Evolutionary conservation across 2,113 vertebrate genomes (phyloP).

Genomic region (Lycocorax pyrrhopterus): DNA sequence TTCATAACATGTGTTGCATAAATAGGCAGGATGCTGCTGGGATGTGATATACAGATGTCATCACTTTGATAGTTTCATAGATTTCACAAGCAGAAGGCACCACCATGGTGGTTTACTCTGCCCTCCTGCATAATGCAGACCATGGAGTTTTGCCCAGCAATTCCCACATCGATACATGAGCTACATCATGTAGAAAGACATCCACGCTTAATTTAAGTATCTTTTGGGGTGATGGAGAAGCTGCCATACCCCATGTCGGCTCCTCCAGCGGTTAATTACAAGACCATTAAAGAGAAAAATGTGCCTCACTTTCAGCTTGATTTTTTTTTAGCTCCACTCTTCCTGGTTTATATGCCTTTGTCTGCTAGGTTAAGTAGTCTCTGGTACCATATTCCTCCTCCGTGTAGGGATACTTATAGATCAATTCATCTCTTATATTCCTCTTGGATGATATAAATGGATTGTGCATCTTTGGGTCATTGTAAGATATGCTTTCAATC

Average conservation of each 20-base stretch:
- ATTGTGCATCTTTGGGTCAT: not conserved
- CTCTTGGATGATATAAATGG: not conserved
- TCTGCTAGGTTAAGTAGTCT: not conserved
- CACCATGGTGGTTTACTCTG: not conserved
- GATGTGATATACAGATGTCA: not conserved
- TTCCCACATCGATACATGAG: not conserved
- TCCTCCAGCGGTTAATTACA: slow-evolving; percentile 41
- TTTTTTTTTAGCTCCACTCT: not conserved
- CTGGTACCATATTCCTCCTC: not conserved
- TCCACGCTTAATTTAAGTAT: not conserved
- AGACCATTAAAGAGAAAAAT: slow-evolving; percentile 27
- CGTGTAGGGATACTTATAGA: not conserved
- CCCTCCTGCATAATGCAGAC: slow-evolving; percentile 31
- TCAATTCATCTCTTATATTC: not conserved
- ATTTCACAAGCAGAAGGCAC: slow-evolving; percentile 23
- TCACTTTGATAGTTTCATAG: not conserved
- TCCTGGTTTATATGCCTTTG: not conserved
- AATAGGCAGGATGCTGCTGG: not conserved
- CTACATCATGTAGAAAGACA: slow-evolving; percentile 19
- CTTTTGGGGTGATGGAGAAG: slow-evolving; percentile 30
- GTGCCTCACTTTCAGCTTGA: not conserved
- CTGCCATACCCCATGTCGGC: not conserved
- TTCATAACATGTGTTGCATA: not conserved
- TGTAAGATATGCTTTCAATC: not conserved
- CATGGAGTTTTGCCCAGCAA: not conserved